Conservation (phyloP, 2,888 invertebrate species). For the Synanthedon andrenaeformis region DNA sequence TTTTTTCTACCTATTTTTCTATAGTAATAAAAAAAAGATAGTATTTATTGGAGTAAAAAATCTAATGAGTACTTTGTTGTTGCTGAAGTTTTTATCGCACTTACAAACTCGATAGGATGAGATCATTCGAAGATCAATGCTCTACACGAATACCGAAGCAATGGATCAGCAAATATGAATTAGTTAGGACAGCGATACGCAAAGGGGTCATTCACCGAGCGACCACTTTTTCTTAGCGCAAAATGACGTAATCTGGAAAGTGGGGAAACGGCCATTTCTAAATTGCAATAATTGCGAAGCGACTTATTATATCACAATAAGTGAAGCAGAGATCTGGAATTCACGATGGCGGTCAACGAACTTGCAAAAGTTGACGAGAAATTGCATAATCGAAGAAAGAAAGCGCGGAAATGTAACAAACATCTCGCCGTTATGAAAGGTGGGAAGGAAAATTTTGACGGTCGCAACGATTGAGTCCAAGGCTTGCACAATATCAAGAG, state of each 20-base stretch:
- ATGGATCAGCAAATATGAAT: constrained; percentile 47
- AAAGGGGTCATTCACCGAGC: constrained; percentile 51
- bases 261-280: constrained; percentile 60
- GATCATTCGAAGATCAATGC: constrained; percentile 66
- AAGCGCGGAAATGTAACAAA: constrained; percentile 32
- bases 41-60: too few species aligned
- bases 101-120: constrained; percentile 30
- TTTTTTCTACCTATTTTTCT: too few species aligned
- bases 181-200: constrained; percentile 30
- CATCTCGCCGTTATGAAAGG: neutral
- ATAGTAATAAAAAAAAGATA: too few species aligned
- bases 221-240: constrained; percentile 36
- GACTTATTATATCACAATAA: constrained; percentile 55
- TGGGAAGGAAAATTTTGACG: neutral
- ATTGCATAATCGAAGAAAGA: constrained; percentile 54
- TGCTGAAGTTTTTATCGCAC: neutral
- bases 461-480: neutral
- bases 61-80: too few species aligned
- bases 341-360: constrained; percentile 55
- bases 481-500: constrained; percentile 47
- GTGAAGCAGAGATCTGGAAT: constrained; percentile 41
- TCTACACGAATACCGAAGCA: constrained; percentile 49
- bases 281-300: constrained; percentile 37
- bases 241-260: constrained; percentile 63
- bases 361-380: constrained; percentile 59